Percentiles rank a stretch among this genome's conserved stretches.
phyloP scores from a whole-genome alignment of 2,797 vertebrate genomes.

The Sphenopsis melanotis region DNA sequence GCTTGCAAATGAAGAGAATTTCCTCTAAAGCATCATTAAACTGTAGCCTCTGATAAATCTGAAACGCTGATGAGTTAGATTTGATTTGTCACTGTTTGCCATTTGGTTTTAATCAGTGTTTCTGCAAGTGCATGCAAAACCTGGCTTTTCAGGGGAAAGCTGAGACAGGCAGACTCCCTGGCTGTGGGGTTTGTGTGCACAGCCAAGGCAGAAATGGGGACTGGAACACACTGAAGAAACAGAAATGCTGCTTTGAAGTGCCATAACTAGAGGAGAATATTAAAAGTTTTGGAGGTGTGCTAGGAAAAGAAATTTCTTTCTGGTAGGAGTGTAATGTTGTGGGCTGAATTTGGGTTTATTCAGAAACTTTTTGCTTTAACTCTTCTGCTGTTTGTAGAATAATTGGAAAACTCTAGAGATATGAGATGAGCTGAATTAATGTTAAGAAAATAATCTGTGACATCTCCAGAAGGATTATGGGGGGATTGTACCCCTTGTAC shows the following conservation, averaged over 20 bases:
- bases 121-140: not conserved
- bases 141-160: not conserved
- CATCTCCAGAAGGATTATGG: too few relatives aligned
- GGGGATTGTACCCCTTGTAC: not conserved
- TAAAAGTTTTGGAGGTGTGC: not conserved
- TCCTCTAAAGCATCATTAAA: conserved; percentile 22
- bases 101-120: conserved; percentile 58
- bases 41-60: conserved; percentile 59
- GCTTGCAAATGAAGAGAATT: conserved; percentile 18
- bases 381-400: not conserved
- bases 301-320: not conserved
- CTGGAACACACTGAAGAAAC: not conserved
- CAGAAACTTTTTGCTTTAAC: not conserved
- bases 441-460: not conserved
- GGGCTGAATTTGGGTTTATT: not conserved
- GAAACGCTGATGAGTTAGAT: conserved; percentile 46
- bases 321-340: not conserved
- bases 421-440: not conserved
- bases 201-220: not conserved
- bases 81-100: conserved; percentile 35
- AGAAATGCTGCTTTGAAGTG: not conserved
- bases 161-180: not conserved
- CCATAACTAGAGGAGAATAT: not conserved
- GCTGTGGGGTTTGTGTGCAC: not conserved
- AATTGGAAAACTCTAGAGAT: not conserved